phyloP scores from a whole-genome alignment of 2,888 invertebrate genomes.

The Caenorhabditis virilis region DNA sequence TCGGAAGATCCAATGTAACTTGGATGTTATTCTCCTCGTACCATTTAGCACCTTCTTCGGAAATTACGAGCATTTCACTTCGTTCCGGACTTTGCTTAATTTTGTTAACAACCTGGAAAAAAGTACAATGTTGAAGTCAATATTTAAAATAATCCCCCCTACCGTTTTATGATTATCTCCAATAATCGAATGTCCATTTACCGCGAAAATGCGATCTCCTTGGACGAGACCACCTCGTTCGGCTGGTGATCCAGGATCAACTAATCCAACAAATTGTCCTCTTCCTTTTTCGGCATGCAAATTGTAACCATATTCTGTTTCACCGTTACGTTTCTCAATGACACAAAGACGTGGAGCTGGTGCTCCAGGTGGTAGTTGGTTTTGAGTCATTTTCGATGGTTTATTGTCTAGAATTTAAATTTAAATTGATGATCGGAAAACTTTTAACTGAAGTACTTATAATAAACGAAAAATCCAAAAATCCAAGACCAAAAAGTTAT shows the following conservation, averaged over 20 bases:
- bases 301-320: slow-evolving; percentile 66
- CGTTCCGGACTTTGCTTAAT: slow-evolving; percentile 70
- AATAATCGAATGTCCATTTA: slow-evolving; percentile 63
- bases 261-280: slow-evolving; percentile 64
- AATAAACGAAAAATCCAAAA: too few relatives aligned
- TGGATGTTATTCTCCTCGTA: slow-evolving; percentile 70
- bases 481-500: too few relatives aligned
- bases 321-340: slow-evolving; percentile 49
- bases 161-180: slow-evolving; percentile 64
- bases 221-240: slow-evolving; percentile 54
- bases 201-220: slow-evolving; percentile 67
- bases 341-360: slow-evolving; percentile 63
- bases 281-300: slow-evolving; percentile 63
- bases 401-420: background rate
- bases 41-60: slow-evolving; percentile 78
- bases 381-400: slow-evolving; percentile 9
- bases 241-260: slow-evolving; percentile 54
- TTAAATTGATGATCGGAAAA: too few relatives aligned
- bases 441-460: too few relatives aligned
- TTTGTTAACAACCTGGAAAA: slow-evolving; percentile 60
- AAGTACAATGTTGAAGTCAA: too few relatives aligned
- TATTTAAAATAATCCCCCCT: too few relatives aligned
- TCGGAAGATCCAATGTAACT: slow-evolving; percentile 51
- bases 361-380: slow-evolving; percentile 54
- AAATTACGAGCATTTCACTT: slow-evolving; percentile 85